These are phyloP conservation scores for Protophormia terraenovae DNA, from an alignment of 2,888 invertebrate species.

Conservation along the genomic window DNA sequence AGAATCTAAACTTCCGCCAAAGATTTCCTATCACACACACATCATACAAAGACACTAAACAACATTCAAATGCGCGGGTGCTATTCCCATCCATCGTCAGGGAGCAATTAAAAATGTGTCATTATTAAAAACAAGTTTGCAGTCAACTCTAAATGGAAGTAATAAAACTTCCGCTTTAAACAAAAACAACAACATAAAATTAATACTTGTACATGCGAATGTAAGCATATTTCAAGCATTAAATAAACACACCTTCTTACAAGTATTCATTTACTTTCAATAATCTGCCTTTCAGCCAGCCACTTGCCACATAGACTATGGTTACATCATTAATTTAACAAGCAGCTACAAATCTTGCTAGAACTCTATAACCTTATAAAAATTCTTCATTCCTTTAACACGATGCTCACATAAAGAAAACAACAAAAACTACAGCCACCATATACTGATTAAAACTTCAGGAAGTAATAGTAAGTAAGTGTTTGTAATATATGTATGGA, in stretches of 20 bases:
- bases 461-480: constrained; percentile 35
- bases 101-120: constrained; percentile 51
- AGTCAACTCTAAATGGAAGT: constrained; percentile 22
- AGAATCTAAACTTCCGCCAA: constrained; percentile 29
- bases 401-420: not conserved
- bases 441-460: constrained; percentile 60
- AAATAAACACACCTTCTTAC: constrained; percentile 40
- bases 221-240: not conserved
- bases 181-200: not conserved
- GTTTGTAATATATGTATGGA: not conserved
- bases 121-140: constrained; percentile 44
- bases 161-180: constrained; percentile 59
- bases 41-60: not conserved
- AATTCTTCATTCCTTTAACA: not conserved
- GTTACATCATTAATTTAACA: constrained; percentile 78
- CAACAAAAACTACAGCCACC: too few relatives aligned
- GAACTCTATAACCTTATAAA: constrained; percentile 26
- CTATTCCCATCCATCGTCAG: not conserved
- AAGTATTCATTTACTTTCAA: constrained; percentile 20
- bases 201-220: too few relatives aligned
- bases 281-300: not conserved
- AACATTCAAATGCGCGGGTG: constrained; percentile 42
- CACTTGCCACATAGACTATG: constrained; percentile 43
- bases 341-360: constrained; percentile 59
- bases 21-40: not conserved